Conservation (phyloP, 1,140 invertebrate species). For the Gonioctena quinquepunctata region DNA sequence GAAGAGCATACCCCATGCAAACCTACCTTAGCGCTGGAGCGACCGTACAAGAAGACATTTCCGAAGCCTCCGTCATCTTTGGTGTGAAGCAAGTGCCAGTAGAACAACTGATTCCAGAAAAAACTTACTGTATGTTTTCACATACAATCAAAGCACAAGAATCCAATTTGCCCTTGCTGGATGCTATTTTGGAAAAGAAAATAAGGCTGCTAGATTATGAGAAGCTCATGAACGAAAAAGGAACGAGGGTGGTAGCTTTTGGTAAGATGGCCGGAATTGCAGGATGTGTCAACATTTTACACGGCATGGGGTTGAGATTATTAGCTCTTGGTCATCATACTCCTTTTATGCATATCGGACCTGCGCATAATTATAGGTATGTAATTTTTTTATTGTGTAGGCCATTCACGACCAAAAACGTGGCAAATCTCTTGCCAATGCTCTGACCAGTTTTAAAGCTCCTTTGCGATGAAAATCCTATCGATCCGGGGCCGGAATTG, state of each 20-base stretch:
- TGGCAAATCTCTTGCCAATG: no score
- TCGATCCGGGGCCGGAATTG: no score
- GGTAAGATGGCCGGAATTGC: conserved; percentile 98
- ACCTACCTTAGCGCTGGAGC: conserved; percentile 89
- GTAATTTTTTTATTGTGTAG: no score
- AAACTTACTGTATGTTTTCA: conserved; percentile 98
- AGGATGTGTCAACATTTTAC: conserved; percentile 98
- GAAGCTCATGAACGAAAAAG: conserved; percentile 87
- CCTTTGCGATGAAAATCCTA: no score
- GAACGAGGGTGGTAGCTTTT: conserved; percentile 95
- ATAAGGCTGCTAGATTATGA: conserved; percentile 98
- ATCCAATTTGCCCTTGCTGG: conserved; percentile 95
- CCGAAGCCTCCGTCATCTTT: conserved; percentile 92
- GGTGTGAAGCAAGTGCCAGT: conserved; percentile 98
- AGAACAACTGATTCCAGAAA: conserved; percentile 90
- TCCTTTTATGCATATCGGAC: conserved; percentile 98
- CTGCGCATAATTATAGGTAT: conserved; percentile 90
- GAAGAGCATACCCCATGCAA: conserved; percentile 96
- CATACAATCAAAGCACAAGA: conserved; percentile 99
- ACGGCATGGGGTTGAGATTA: conserved; percentile 91
- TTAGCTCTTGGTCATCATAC: conserved; percentile 97
- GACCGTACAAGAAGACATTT: conserved; percentile 93
- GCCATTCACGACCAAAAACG: no score
- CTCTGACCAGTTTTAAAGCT: no score
- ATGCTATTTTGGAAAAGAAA: conserved; percentile 93